These are phyloP conservation scores for Halcyon leucocephala DNA, from an alignment of 2,797 vertebrate species.

Conservation along the genomic window DNA sequence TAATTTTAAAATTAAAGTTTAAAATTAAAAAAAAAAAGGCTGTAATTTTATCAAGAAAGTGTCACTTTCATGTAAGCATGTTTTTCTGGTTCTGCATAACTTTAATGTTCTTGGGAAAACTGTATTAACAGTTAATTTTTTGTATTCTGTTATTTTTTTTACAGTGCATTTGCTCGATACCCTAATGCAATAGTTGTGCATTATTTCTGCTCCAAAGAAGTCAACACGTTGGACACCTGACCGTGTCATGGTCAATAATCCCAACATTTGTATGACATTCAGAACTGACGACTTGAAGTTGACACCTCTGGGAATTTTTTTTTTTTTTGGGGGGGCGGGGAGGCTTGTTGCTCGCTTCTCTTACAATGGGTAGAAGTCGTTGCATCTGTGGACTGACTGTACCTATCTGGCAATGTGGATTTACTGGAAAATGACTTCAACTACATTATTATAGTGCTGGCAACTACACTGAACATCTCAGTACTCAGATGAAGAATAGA, in stretches of 20 bases:
- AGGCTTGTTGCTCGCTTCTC: slow-evolving; percentile 26
- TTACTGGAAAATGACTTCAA: slow-evolving; percentile 11
- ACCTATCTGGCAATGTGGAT: not conserved
- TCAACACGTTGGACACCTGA: slow-evolving; percentile 80
- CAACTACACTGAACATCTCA: not conserved
- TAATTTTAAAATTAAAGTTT: too few relatives aligned
- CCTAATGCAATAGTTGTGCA: slow-evolving; percentile 96
- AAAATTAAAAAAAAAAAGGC: not conserved
- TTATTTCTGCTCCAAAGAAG: slow-evolving; percentile 99
- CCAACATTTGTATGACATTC: not conserved
- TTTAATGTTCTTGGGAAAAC: not conserved
- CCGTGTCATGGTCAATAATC: not conserved
- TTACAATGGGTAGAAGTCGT: not conserved
- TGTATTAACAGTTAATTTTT: not conserved
- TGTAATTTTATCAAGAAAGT: not conserved
- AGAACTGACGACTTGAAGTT: not conserved
- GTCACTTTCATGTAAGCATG: not conserved
- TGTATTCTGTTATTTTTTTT: slow-evolving; percentile 7
- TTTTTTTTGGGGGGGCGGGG: too few relatives aligned
- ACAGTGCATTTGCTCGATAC: slow-evolving; percentile 96
- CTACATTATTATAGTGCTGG: not conserved
- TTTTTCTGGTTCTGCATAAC: not conserved
- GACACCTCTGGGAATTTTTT: not conserved
- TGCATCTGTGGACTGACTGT: slow-evolving; percentile 43
- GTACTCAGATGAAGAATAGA: slow-evolving; percentile 13